Evolutionary conservation across 1,140 invertebrate species (phyloP), one percentile per base, ranked within the genome.

Genomic region (Phenacoccus solenopsis): DNA sequence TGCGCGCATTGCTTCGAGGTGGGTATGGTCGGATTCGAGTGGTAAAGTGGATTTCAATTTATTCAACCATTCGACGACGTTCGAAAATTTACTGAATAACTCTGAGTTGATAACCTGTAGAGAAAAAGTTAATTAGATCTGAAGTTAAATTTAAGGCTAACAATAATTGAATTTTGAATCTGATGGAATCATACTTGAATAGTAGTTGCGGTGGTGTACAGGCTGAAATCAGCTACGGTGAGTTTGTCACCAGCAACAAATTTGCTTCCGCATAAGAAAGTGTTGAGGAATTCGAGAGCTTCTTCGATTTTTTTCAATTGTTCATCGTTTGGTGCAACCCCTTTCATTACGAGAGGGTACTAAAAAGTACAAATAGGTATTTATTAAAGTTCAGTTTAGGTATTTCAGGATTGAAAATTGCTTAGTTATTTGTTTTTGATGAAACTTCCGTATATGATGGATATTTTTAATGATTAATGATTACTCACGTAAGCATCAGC

Each of bases 261-360:
- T 57, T 83, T 81, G 72, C 85, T 79, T 0, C 81, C 83, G 64
- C 86, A 84, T 25, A 91, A 78, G 78, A 89, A 88, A 1, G 77
- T 82, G 71, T 91, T 83, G n/a, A 90, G 77, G 72, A 86, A 84
- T 20, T 81, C 80, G 38, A 90, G 79, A 1, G 84, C 84, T 12
- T 85, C 80, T 12, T 84, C 82, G 3, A 89, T 79, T 74, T 85
- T 87, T 30, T 83, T 82, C 68, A 83, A 76, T 74, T 88, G 88
- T 7, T 83, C 83, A 20, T 84, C 81, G 77, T 89, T 86, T 1
- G 81, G 82, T 16, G 85, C 80, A 0, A 79, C 83, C 72, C 84
- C 85, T n/a, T 75, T 82, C 74, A 89, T 88, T 2, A 88, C 72
- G 73, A 84, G 81, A n/a, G 88, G 87, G 75, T 89, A 90, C 87